Evolutionary conservation across 2,113 vertebrate species (phyloP).

Genomic region (Cyprinus carpio): DNA sequence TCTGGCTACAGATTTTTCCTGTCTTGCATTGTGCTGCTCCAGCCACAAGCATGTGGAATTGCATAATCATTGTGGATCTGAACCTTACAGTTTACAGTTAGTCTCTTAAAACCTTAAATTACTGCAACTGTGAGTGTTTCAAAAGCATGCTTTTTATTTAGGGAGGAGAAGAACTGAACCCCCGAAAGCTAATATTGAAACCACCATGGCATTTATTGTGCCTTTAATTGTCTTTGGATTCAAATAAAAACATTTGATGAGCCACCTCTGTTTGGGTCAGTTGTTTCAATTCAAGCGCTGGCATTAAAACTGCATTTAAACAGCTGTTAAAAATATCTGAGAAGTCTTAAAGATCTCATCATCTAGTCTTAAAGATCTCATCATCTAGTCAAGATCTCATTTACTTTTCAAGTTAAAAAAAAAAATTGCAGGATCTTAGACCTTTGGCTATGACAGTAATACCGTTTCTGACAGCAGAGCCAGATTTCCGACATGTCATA

Average conservation of each 20-base stretch:
- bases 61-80: constrained; percentile 70
- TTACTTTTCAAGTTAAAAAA: constrained; percentile 51
- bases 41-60: constrained; percentile 66
- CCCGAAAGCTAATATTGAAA: constrained; percentile 61
- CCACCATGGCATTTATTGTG: constrained; percentile 60
- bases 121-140: constrained; percentile 69
- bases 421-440: constrained; percentile 40
- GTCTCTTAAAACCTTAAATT: constrained; percentile 71
- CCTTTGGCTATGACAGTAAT: constrained; percentile 49
- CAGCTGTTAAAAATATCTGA: constrained; percentile 18
- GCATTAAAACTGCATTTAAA: constrained; percentile 49
- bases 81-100: constrained; percentile 69
- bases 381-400: too few relatives aligned
- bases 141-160: constrained; percentile 69
- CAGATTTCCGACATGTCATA: constrained; percentile 43
- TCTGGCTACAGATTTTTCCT: constrained; percentile 11
- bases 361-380: constrained; percentile 53
- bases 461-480: constrained; percentile 59
- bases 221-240: constrained; percentile 69
- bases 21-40: constrained; percentile 54
- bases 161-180: constrained; percentile 52
- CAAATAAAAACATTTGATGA: constrained; percentile 67
- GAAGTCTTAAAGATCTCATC: constrained; percentile 55
- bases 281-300: constrained; percentile 58
- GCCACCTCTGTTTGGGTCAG: constrained; percentile 64